These are phyloP conservation scores for Clepsis dumicolana DNA, from an alignment of 2,888 invertebrate species.

Conservation along the genomic window DNA sequence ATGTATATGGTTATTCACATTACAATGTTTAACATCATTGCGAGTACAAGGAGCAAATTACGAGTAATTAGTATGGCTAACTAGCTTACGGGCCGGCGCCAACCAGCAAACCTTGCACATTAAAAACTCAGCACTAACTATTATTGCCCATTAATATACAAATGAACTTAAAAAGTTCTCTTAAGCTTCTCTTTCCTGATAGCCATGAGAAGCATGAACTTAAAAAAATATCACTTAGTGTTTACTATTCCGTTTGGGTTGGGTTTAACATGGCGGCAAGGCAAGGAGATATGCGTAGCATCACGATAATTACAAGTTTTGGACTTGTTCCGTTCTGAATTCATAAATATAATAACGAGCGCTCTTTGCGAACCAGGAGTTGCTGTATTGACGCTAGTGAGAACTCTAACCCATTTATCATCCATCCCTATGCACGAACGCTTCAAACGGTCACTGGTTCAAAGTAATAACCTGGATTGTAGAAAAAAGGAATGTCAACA, in stretches of 20 bases:
- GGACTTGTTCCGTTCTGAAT: neutral
- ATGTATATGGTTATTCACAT: slow-evolving; percentile 65
- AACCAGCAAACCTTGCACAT: neutral
- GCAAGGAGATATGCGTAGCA: neutral
- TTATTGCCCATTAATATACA: neutral
- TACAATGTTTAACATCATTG: slow-evolving; percentile 62
- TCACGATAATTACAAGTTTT: neutral
- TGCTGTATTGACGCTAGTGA: slow-evolving; percentile 6
- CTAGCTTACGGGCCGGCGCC: slow-evolving; percentile 32
- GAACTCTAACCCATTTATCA: neutral
- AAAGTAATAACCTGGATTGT: neutral
- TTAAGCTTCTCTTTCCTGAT: neutral
- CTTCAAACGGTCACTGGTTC: neutral
- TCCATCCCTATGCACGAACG: neutral
- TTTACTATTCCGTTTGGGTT: neutral
- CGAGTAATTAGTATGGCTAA: slow-evolving; percentile 48
- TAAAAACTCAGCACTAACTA: neutral
- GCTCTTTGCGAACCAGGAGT: neutral
- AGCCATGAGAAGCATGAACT: neutral
- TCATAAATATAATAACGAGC: neutral
- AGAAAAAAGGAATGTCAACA: neutral
- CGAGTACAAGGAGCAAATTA: slow-evolving; percentile 50
- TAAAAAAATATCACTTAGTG: neutral
- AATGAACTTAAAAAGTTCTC: slow-evolving; percentile 1
- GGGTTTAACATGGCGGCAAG: neutral